These are phyloP conservation scores for Acronicta aceris DNA, from an alignment of 2,888 invertebrate genomes.

Conservation along the genomic window DNA sequence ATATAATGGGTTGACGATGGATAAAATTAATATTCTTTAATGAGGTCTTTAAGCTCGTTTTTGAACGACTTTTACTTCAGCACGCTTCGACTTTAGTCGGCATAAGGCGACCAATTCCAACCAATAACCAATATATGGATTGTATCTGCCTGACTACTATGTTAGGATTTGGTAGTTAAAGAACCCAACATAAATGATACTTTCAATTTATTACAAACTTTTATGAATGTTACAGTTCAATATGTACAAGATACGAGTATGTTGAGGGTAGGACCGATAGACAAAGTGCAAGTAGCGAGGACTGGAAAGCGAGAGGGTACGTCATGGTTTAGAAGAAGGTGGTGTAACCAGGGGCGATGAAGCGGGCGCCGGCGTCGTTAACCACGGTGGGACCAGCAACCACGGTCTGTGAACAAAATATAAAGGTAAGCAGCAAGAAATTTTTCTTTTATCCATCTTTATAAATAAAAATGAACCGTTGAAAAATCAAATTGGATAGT, in stretches of 20 bases:
- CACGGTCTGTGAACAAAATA: slow-evolving; percentile 70
- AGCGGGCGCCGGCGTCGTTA: slow-evolving; percentile 66
- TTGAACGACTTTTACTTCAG: no score
- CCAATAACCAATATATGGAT: no score
- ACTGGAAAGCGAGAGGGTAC: slow-evolving; percentile 3
- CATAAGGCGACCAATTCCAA: no score
- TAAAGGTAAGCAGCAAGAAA: not conserved
- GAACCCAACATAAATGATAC: slow-evolving; percentile 20
- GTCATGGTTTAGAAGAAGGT: slow-evolving; percentile 52
- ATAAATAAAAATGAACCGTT: no score
- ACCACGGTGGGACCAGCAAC: slow-evolving; percentile 83
- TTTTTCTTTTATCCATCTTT: no score
- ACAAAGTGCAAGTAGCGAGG: slow-evolving; percentile 48
- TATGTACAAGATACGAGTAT: slow-evolving; percentile 48
- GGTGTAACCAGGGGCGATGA: slow-evolving; percentile 69
- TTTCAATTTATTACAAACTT: slow-evolving; percentile 46
- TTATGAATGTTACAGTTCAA: slow-evolving; percentile 23
- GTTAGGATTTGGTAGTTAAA: no score
- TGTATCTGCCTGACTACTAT: no score
- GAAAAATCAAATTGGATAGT: no score
- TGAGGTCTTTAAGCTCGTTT: no score
- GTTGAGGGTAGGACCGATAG: slow-evolving; percentile 27
- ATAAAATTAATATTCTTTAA: no score
- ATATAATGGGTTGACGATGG: no score
- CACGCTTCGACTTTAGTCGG: no score